These are phyloP conservation scores for Odiellus spinosus DNA, from an alignment of 2,888 invertebrate species.

Conservation along the genomic window DNA sequence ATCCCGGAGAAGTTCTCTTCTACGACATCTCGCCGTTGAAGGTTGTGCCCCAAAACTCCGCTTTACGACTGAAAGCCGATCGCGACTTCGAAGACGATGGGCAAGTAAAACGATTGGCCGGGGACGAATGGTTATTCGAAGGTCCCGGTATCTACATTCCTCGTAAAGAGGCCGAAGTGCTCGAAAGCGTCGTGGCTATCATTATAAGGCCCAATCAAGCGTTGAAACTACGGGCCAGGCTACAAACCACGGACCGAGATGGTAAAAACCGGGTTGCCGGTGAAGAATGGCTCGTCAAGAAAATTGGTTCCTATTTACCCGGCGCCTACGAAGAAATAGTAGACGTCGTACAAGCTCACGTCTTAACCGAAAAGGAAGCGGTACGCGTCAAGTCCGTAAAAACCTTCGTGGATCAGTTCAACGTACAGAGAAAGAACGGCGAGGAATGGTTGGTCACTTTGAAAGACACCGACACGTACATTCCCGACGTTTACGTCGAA, in stretches of 20 bases:
- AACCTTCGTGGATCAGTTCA: slow-evolving; percentile 34
- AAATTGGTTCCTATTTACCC: slow-evolving; percentile 35
- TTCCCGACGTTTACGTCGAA: slow-evolving; percentile 37
- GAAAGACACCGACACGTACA: slow-evolving; percentile 35
- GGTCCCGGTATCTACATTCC: slow-evolving; percentile 34
- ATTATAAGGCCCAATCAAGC: slow-evolving; percentile 35
- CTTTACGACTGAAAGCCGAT: slow-evolving; percentile 31
- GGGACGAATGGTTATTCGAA: slow-evolving; percentile 38
- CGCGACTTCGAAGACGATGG: slow-evolving; percentile 31
- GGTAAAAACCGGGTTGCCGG: slow-evolving; percentile 25
- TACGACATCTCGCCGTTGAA: slow-evolving; percentile 25
- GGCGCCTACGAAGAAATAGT: slow-evolving; percentile 37
- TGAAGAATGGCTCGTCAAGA: slow-evolving; percentile 36
- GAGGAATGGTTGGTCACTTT: slow-evolving; percentile 37
- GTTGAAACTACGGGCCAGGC: slow-evolving; percentile 32
- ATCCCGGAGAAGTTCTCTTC: slow-evolving; percentile 32
- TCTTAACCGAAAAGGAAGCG: slow-evolving; percentile 37
- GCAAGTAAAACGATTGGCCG: slow-evolving; percentile 30
- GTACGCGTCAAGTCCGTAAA: slow-evolving; percentile 32
- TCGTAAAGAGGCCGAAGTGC: slow-evolving; percentile 33
- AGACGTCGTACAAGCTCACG: slow-evolving; percentile 33
- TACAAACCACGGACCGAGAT: slow-evolving; percentile 31
- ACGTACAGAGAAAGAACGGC: slow-evolving; percentile 32
- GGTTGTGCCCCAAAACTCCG: slow-evolving; percentile 34
- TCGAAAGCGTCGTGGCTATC: slow-evolving; percentile 31